Base-by-base conservation (phyloP, 2,888 invertebrate genomes). In the Aphodius granarius region DNA sequence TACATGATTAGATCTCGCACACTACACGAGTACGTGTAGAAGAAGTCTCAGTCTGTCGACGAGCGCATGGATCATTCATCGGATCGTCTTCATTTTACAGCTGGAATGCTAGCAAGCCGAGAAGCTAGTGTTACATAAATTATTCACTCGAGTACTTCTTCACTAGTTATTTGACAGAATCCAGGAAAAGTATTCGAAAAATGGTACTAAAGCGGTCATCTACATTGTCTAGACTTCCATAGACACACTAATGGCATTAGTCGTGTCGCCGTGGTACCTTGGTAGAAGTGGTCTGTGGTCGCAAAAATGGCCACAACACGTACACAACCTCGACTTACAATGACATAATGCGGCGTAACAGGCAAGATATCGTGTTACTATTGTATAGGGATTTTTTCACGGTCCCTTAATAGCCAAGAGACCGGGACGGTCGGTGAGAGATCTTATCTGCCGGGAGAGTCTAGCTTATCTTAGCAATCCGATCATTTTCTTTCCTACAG, bases 391-490 rank as follows among this genome's bases (percentile, higher is more conserved):
- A 72, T 73, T 75, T 75, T 72, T 75, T 75, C 63, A 72, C 73
- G 68, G 73, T 72, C 72, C 73, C 73, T 66, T 73, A 71, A 71
- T 71, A 74, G 74, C 43, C 9, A 20, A 19, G 22, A 21, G 21
- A 22, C 68, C 68, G 5, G 65, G 17, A 20, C 20, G 68, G 68
- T 4, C 68, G 21, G 20, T 5, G 20, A n/a, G 68, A 68, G 68
- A 68, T 68, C 21, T 68, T 68, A 68, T 68, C 68, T 22, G 68
- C 68, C 21, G 68, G 68, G 22, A 22, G 68, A 20, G 20, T 20
- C 68, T 43, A 43, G 68, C 68, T 68, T 81, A 81, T 81, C 81
- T 78, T 73, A 23, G 72, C 76, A 79, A 81, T 81, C 77, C 74
- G 78, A 79, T 80, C 80, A 43, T 43, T 43, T 43, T 43, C 43